A percentile compares a stretch with the other conserved stretches of the same genome.
These are phyloP conservation scores for Elymnias hypermnestra DNA, from an alignment of 1,140 invertebrate species.

Conservation along the genomic window DNA sequence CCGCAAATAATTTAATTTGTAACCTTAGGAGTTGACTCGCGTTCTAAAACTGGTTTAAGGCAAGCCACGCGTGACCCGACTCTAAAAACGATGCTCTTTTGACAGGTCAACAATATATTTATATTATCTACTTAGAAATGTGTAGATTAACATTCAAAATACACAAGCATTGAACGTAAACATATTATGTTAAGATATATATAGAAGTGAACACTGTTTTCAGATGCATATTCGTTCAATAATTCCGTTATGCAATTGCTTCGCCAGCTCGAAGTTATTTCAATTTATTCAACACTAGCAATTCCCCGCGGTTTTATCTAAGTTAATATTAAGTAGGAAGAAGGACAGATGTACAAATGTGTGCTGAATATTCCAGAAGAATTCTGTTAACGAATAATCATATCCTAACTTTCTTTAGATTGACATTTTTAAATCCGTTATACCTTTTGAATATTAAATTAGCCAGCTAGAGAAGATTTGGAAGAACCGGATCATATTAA, in stretches of 20 bases:
- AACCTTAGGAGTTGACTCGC: not conserved
- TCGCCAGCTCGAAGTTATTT: constrained; percentile 11
- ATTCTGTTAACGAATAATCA: too few species aligned
- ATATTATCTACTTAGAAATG: constrained; percentile 1
- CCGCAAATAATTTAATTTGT: not conserved
- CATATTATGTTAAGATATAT: constrained; percentile 12
- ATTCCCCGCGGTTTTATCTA: too few species aligned
- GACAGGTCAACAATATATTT: constrained; percentile 7
- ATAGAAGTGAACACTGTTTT: constrained; percentile 16
- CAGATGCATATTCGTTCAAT: constrained; percentile 22
- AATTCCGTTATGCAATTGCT: constrained; percentile 25
- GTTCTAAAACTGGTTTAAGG: not conserved
- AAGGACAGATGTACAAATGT: too few species aligned
- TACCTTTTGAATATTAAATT: too few species aligned
- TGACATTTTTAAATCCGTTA: too few species aligned
- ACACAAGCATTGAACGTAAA: constrained; percentile 5
- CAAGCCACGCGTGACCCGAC: constrained; percentile 1
- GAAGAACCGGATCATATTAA: too few species aligned
- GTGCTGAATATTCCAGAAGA: too few species aligned
- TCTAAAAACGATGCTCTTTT: not conserved
- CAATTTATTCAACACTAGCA: constrained; percentile 27
- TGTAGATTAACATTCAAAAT: constrained; percentile 7
- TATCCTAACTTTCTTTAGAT: too few species aligned
- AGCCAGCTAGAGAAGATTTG: too few species aligned
- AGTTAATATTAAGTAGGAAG: too few species aligned